Percentiles rank a stretch among this genome's conserved stretches.
Evolutionary conservation across 1,140 invertebrate genomes (phyloP).

Genomic region (Hestina assimilis): DNA sequence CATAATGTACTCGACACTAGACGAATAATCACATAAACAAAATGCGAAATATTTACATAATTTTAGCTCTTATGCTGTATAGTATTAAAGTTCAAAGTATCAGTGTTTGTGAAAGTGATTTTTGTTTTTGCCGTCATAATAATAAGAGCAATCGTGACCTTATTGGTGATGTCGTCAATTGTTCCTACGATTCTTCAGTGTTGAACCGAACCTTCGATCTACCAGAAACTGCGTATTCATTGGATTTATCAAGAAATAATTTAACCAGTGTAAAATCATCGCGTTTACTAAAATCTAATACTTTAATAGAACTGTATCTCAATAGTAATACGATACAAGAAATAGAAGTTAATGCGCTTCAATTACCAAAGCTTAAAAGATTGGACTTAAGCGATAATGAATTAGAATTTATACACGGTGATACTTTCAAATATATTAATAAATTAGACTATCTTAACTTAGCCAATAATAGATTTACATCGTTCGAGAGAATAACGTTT

Average conservation of each 20-base stretch:
- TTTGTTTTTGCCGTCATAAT: conserved; percentile 46
- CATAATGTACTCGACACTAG: conserved; percentile 24
- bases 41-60: conserved; percentile 30
- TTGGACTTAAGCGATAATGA: conserved; percentile 78
- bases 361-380: conserved; percentile 67
- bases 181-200: conserved; percentile 46
- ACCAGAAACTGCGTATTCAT: conserved; percentile 42
- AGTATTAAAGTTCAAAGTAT: conserved; percentile 31
- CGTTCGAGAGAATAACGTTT: conserved; percentile 65
- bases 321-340: conserved; percentile 66
- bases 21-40: conserved; percentile 24
- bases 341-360: conserved; percentile 54
- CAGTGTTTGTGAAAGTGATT: conserved; percentile 47
- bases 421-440: conserved; percentile 64
- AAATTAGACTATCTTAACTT: conserved; percentile 78
- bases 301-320: conserved; percentile 46
- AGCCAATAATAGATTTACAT: conserved; percentile 73
- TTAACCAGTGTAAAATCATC: conserved; percentile 44
- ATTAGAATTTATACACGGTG: conserved; percentile 64
- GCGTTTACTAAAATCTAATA: conserved; percentile 38
- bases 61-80: conserved; percentile 33
- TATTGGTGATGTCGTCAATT: conserved; percentile 50
- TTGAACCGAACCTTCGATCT: conserved; percentile 38
- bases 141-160: conserved; percentile 41
- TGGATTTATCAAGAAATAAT: conserved; percentile 66